Evolutionary conservation across 2,113 vertebrate species (phyloP).

Genomic region (Sitta europaea): DNA sequence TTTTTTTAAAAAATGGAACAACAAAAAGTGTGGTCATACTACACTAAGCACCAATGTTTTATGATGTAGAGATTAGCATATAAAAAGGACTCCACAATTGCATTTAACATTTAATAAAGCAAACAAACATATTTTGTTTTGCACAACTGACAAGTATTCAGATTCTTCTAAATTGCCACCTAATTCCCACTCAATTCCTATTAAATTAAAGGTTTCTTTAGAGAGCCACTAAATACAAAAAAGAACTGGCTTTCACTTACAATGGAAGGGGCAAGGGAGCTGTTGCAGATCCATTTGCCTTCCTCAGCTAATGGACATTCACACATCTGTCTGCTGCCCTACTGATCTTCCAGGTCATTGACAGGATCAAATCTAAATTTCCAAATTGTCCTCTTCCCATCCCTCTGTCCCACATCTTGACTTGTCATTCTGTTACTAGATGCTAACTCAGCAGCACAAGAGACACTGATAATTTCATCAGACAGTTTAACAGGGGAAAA

Average conservation of each 20-base stretch:
- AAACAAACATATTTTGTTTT: background rate
- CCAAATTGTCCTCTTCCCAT: background rate
- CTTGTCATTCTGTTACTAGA: background rate
- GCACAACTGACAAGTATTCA: background rate
- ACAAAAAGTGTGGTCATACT: background rate
- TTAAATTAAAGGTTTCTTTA: background rate
- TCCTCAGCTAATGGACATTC: background rate
- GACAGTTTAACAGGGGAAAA: background rate
- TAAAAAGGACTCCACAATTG: background rate
- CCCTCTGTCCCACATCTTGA: background rate
- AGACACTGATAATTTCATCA: background rate
- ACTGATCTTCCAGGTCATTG: background rate
- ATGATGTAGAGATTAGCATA: background rate
- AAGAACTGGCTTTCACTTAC: background rate
- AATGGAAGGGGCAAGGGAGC: background rate
- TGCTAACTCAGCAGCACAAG: background rate
- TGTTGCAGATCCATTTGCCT: accelerated
- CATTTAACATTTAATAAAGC: background rate
- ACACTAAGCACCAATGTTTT: background rate
- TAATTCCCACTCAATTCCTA: background rate
- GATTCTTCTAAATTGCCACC: background rate
- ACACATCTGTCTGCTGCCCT: background rate
- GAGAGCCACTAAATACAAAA: background rate
- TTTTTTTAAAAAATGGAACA: background rate
- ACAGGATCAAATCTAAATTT: background rate